Base-by-base conservation (phyloP, 2,113 vertebrate genomes). In the Upupa epops region DNA sequence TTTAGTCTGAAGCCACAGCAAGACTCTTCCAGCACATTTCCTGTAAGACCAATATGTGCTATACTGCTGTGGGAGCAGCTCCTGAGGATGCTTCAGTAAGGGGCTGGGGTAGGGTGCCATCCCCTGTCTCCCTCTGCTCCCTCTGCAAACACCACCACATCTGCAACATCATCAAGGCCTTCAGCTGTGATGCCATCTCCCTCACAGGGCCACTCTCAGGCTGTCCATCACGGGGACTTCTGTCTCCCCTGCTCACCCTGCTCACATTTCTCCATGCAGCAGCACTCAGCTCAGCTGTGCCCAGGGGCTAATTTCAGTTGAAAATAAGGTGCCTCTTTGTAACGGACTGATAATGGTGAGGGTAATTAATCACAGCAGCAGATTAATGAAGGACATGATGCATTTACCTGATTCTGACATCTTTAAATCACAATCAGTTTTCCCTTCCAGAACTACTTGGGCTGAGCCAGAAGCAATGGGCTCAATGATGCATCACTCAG, bases 291-390 rank as follows among this genome's bases (percentile, higher is more conserved):
- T 48, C 46, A 76, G 68, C 69, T 64, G 4, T 26, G 55, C 52
- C 60, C 60, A 31, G 59, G 82, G 45, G 34, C 65, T 60, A 21
- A 72, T 40, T 68, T 6, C 11, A 22, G 26, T 21, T 82, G 36
- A 71, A 83, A 89, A 79, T 68, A 66, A 91, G 66, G 71, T 72
- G 55, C 60, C 6, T 40, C 21, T 61, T 58, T 86, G 51, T 80
- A 85, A 74, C 1, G 0, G 59, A 46, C 36, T 72, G 68, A 69
- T 95, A 86, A 83, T 88, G 59, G 83, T 13, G 63, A 83, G 68
- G 79, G 88, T 28, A 54, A 90, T 93, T 86, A 91, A 93, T 91
- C 86, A 83, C 75, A 70, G 79, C 36, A 46, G 51, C 82, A 89
- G 74, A 93, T 89, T 87, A 94, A 71, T 5, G 0, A 89, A 59